Evolutionary conservation across 2,888 invertebrate genomes (phyloP), one percentile per base, ranked within the genome.

Genomic region (Lordiphosa andalusiaca): DNA sequence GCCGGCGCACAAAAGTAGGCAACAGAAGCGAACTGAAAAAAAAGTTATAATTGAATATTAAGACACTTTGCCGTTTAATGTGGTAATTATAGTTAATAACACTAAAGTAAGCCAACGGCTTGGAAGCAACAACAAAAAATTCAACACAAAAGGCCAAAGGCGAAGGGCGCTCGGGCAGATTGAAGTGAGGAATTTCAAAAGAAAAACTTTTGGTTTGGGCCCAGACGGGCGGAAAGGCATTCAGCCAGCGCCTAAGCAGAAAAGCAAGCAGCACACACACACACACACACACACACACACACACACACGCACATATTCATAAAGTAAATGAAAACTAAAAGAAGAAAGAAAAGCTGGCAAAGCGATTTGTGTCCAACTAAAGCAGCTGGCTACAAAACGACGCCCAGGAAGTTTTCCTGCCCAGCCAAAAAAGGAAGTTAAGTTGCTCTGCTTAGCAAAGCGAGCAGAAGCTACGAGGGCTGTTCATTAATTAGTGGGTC

Each of bases 21-120:
- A 44, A 46, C 47, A 35, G 30, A 30, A 53, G 12, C 16, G 19
- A 41, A 46, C 30, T 30, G 30, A 62, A 67, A 64, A 48, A 59
- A 77, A 82, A 82, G 77, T 85, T 85, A 67, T 82, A 82, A 82
- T 82, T 82, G 84, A 85, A 82, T 82, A 85, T 85, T 85, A 85
- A 84, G 82, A 77, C 82, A 84, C 77, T 85, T 83, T 83, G 73
- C 50, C 85, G 71, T 83, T 81, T 85, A 83, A 85, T 81, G 85
- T 67, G 85, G 83, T 85, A 85, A 81, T 81, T 81, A 80, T 75
- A 69, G 85, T 81, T 84, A 81, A 81, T 81, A 84, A 85, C 83
- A 64, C 48, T 73, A 62, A 68, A 71, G 69, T 54, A 71, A 73
- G 62, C 63, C 74, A 84, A 77, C 71, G 68, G 63, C 62, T 71